Evolutionary conservation across 2,797 vertebrate species (phyloP).

Genomic region (Adrianichthys oophorus): DNA sequence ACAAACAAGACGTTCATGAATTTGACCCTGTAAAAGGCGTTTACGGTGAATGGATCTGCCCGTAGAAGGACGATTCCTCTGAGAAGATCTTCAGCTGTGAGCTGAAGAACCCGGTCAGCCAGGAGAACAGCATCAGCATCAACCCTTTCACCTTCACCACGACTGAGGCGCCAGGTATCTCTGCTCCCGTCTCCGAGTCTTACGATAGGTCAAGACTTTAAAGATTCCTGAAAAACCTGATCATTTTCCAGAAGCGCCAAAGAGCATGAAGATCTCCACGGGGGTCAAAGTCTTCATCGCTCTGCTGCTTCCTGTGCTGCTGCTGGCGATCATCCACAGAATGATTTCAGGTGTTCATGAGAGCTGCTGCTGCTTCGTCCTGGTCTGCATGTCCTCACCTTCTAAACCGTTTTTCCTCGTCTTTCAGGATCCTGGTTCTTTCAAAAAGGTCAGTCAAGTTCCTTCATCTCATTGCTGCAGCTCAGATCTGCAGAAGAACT

Average conservation of each 20-base stretch:
- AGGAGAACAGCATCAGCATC: background rate
- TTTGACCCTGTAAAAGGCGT: background rate
- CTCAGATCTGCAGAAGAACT: too few relatives aligned
- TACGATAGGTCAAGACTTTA: too few relatives aligned
- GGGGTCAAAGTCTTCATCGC: slow-evolving; percentile 26
- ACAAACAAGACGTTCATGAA: background rate
- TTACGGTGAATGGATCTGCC: background rate
- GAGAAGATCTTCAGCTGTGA: slow-evolving; percentile 19
- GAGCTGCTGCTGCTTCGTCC: too few relatives aligned
- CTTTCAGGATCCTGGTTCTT: slow-evolving; percentile 61
- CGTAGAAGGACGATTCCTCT: background rate
- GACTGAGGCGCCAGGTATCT: slow-evolving; percentile 14
- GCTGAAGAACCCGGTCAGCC: slow-evolving; percentile 44
- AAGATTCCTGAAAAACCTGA: background rate
- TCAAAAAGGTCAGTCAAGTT: slow-evolving; percentile 55
- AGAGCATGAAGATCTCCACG: fast-evolving
- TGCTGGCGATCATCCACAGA: slow-evolving; percentile 16
- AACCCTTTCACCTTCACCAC: background rate
- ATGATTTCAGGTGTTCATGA: slow-evolving; percentile 43
- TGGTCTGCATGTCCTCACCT: too few relatives aligned
- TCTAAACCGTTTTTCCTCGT: background rate
- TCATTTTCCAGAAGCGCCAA: fast-evolving
- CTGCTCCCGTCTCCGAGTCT: too few relatives aligned
- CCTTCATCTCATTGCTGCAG: too few relatives aligned
- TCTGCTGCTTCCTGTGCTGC: background rate